A percentile compares a stretch with the other conserved stretches of the same genome.
These are phyloP conservation scores for Nothoprocta pentlandii DNA, from an alignment of 2,113 vertebrate species.

Conservation along the genomic window DNA sequence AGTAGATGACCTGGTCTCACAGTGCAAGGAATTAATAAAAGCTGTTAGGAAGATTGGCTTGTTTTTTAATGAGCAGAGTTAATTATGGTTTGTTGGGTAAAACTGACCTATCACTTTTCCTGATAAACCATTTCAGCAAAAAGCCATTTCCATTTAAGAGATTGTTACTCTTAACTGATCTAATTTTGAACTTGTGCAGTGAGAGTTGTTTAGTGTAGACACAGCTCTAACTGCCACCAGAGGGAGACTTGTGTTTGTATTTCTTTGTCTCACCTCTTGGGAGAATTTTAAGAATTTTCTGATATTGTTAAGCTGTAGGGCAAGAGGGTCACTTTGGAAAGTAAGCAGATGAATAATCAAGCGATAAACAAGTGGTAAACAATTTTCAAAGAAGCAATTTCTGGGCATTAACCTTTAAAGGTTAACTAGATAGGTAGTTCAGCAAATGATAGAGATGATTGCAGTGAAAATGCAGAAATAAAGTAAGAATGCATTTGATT, in stretches of 20 bases:
- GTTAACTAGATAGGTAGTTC: background rate
- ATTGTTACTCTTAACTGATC: background rate
- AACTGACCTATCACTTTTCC: rapidly evolving
- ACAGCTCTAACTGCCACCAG: background rate
- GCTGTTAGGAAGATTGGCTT: background rate
- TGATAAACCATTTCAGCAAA: background rate
- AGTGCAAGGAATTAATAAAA: background rate
- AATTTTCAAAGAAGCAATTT: background rate
- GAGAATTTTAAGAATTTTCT: background rate
- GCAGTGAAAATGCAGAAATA: background rate
- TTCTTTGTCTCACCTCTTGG: background rate
- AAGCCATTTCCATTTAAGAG: background rate
- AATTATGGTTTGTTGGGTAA: background rate
- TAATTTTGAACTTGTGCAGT: background rate
- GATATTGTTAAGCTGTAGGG: background rate
- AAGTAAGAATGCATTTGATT: background rate
- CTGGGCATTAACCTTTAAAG: background rate
- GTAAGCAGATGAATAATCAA: background rate
- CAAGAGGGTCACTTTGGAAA: background rate
- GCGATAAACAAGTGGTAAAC: background rate
- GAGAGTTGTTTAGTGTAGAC: background rate
- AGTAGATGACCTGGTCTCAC: background rate
- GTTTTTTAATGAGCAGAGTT: background rate
- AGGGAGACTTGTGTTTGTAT: constrained; percentile 1
- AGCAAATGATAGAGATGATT: background rate